phyloP scores from a whole-genome alignment of 2,888 invertebrate genomes.

The Leptopilina drosophilae region DNA sequence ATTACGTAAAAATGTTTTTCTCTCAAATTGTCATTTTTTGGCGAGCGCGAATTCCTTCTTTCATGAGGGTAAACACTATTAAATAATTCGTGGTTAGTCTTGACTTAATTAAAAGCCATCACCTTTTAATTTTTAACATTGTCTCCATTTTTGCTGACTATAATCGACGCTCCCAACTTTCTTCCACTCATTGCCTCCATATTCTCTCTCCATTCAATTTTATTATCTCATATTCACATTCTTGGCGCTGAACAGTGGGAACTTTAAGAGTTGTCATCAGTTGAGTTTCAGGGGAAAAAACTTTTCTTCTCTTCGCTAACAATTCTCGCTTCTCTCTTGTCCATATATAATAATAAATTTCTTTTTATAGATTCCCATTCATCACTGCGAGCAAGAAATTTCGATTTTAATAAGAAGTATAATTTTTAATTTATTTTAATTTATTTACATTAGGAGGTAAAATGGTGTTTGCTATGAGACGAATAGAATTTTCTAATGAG shows the following conservation, averaged over 20 bases:
- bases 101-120: constrained; percentile 5
- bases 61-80: not conserved
- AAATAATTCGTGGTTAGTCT: not conserved
- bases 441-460: no score
- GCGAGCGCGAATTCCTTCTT: not conserved
- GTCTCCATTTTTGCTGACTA: not conserved
- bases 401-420: not conserved
- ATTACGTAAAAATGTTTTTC: no score
- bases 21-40: not conserved
- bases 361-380: constrained; percentile 19
- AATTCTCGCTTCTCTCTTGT: constrained; percentile 20
- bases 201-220: constrained; percentile 21
- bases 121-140: not conserved
- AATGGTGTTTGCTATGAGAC: no score
- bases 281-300: constrained; percentile 13
- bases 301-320: not conserved
- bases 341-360: constrained; percentile 8
- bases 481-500: no score
- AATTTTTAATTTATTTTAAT: no score
- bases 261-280: constrained; percentile 6
- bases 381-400: not conserved
- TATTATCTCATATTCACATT: constrained; percentile 32
- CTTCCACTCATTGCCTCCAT: not conserved
- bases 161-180: not conserved
- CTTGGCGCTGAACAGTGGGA: not conserved